Evolutionary conservation across 2,888 invertebrate genomes (phyloP), one percentile per base, ranked within the genome.

Genomic region (Congeria kusceri): DNA sequence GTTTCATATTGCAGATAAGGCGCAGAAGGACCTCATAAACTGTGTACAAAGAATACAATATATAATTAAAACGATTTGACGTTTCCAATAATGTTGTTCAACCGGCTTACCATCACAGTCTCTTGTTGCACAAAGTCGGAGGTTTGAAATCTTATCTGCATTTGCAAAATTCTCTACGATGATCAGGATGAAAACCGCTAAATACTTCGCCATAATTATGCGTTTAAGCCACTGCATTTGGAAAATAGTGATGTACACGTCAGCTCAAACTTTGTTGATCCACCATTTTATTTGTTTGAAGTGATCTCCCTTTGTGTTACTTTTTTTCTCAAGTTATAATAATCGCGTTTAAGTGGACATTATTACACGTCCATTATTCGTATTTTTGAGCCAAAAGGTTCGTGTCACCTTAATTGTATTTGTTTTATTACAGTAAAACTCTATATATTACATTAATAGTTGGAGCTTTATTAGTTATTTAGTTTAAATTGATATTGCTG

Each of bases 41-140:
- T n/a, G n/a, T n/a, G n/a, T n/a, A n/a, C n/a, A 39, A 39, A 3
- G 39, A 39, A 39, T 11, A 11, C 32, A 39, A 39, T 15, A 39
- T 9, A 15, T 13, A 39, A 7, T 39, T 1, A 11, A 3, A 39
- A 39, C 39, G 39, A 9, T 1, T 39, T 3, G 39, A 39, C 39
- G 1, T 11, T 39, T 39, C 3, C 15, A 39, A 13, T 39, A 1
- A 39, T 7, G 15, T 39, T 39, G 9, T 15, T 39, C 39, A 39
- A 44, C 27, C n/a, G 44, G 70, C 83, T 74, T 82, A 89, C 90
- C 85, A 79, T 85, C 69, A 67, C 90, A 90, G 47, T 81, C 68
- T 78, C 82, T 84, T 67, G 89, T 88, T 2, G 82, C 89, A 83
- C 90, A 90, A 29, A 86, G 76, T 61, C 86, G 81, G 56, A 81